Evolutionary conservation across 92 coral and sea anemone genomes (phyloP).

Genomic region (Palythoa grandiflora): DNA sequence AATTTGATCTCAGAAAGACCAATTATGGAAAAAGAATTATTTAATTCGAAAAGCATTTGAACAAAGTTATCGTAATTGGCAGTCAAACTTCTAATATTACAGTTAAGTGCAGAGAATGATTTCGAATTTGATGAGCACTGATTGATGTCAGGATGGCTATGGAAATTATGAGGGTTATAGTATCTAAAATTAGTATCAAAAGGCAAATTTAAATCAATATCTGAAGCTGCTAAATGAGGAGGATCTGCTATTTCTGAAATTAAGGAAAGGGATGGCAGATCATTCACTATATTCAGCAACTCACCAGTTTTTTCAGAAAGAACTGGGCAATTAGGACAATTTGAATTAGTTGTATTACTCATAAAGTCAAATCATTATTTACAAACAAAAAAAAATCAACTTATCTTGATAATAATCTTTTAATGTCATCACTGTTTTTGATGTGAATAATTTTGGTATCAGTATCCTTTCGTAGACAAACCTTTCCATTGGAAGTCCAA

Average conservation of each 20-base stretch:
- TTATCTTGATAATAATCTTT: slow-evolving; percentile 1
- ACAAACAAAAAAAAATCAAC: not conserved
- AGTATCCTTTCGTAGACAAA: not conserved
- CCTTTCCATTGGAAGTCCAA: not conserved
- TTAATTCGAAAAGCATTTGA: not conserved
- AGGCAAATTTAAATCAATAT: slow-evolving; percentile 2
- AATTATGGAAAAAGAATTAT: not conserved
- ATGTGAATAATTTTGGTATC: slow-evolving; percentile 6
- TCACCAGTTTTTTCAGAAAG: slow-evolving; percentile 5
- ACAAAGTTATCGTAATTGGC: not conserved
- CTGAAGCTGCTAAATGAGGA: not conserved
- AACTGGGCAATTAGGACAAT: not conserved
- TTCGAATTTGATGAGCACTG: slow-evolving; percentile 8
- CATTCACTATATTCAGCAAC: slow-evolving; percentile 7
- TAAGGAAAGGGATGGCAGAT: not conserved
- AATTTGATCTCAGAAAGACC: not conserved
- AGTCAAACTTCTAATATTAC: not conserved
- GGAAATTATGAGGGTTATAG: not conserved
- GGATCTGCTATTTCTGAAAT: not conserved
- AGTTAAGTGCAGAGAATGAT: slow-evolving; percentile 10
- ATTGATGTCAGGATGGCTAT: slow-evolving; percentile 1
- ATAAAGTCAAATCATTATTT: not conserved
- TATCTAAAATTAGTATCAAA: slow-evolving; percentile 9
- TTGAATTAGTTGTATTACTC: not conserved
- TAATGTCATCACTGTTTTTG: not conserved